Evolutionary conservation across 1,140 invertebrate species (phyloP).

Genomic region (Lordiphosa mommai): DNA sequence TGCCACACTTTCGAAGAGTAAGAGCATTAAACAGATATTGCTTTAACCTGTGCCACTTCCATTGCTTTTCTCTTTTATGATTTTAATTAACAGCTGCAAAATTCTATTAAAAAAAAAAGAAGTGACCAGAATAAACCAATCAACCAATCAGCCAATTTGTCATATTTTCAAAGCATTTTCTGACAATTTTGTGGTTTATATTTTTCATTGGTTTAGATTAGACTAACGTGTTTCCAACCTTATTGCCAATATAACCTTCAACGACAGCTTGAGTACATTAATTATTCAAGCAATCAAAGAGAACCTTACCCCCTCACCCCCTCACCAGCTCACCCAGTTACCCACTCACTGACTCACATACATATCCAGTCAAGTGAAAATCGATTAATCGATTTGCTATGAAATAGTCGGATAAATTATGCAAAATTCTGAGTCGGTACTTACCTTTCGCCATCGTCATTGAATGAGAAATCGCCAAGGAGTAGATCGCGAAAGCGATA

Average conservation of each 20-base stretch:
- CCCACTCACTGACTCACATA: not conserved
- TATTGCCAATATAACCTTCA: not conserved
- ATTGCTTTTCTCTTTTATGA: no score
- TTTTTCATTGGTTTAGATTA: constrained; percentile 1
- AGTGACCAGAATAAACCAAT: constrained; percentile 1
- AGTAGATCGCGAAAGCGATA: constrained; percentile 89
- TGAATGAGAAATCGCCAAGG: constrained; percentile 88
- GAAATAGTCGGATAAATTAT: constrained; percentile 13
- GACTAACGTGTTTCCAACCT: constrained; percentile 26
- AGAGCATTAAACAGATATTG: not conserved
- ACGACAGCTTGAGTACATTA: constrained; percentile 5
- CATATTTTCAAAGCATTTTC: constrained; percentile 1
- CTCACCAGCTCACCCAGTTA: not conserved
- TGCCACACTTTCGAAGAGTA: no score
- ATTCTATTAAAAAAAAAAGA: constrained; percentile 5
- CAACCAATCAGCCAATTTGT: constrained; percentile 3
- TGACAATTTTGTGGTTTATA: constrained; percentile 13
- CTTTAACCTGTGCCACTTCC: not conserved
- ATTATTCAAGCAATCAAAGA: constrained; percentile 25
- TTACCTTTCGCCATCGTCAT: constrained; percentile 84
- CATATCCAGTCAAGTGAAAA: constrained; percentile 50
- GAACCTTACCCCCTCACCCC: constrained; percentile 1
- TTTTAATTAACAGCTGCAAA: constrained; percentile 7
- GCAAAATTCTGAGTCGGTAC: constrained; percentile 41
- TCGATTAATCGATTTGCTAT: constrained; percentile 58